These are phyloP conservation scores for Drosophila nasuta DNA, from an alignment of 1,140 invertebrate genomes.

Conservation along the genomic window DNA sequence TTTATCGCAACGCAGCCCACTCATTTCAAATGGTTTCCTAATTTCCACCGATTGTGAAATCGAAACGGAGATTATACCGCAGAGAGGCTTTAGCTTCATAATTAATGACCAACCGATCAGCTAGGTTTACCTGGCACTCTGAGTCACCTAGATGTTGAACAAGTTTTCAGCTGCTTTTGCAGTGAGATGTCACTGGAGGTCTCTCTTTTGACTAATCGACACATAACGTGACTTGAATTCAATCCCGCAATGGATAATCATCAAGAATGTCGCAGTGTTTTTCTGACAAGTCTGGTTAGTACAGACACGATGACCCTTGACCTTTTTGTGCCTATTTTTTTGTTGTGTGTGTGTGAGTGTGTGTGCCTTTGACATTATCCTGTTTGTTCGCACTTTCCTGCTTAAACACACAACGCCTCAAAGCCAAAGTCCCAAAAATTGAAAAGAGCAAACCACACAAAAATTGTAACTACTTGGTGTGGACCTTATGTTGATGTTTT, in stretches of 20 bases:
- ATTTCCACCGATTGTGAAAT: slow-evolving; percentile 77
- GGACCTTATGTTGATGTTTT: slow-evolving; percentile 11
- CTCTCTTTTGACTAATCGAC: slow-evolving; percentile 46
- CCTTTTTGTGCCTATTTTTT: slow-evolving; percentile 37
- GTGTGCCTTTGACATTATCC: slow-evolving; percentile 62
- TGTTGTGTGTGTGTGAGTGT: background rate
- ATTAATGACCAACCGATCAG: slow-evolving; percentile 18
- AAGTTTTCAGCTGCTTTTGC: slow-evolving; percentile 51
- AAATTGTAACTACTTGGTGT: slow-evolving; percentile 28
- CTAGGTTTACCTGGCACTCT: slow-evolving; percentile 13
- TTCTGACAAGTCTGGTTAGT: background rate
- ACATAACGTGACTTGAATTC: slow-evolving; percentile 52
- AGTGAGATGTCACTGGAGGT: slow-evolving; percentile 29
- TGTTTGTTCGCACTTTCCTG: slow-evolving; percentile 54
- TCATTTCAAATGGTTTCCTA: slow-evolving; percentile 50
- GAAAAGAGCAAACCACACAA: slow-evolving; percentile 31
- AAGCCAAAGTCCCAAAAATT: slow-evolving; percentile 14
- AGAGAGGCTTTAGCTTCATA: slow-evolving; percentile 9
- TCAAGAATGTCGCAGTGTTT: background rate
- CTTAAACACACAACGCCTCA: slow-evolving; percentile 26
- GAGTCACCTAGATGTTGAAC: slow-evolving; percentile 64
- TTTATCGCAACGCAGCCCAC: slow-evolving; percentile 41
- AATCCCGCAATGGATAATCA: slow-evolving; percentile 30
- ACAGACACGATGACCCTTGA: slow-evolving; percentile 27
- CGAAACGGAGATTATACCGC: slow-evolving; percentile 25